phyloP scores from a whole-genome alignment of 2,797 vertebrate species.

The Catostomus latipinnis region DNA sequence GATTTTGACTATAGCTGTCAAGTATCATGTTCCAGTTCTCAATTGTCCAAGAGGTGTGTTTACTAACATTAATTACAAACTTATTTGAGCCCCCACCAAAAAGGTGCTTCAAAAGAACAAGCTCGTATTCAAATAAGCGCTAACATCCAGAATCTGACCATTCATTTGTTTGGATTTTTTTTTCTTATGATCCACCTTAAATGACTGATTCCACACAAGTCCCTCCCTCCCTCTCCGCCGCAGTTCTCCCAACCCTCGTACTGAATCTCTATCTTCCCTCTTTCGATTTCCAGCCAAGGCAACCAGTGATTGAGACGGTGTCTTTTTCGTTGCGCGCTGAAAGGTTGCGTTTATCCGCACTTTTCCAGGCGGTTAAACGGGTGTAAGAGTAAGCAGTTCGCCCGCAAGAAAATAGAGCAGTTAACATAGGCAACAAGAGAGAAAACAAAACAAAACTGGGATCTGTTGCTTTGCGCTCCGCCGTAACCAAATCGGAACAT shows the following conservation, averaged over 20 bases:
- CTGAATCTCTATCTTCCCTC: conserved; percentile 58
- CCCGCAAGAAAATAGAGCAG: conserved; percentile 19
- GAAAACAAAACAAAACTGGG: conserved; percentile 53
- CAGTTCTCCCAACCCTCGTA: conserved; percentile 43
- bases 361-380: conserved; percentile 42
- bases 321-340: conserved; percentile 44
- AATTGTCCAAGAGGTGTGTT: background rate
- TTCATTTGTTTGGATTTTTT: conserved; percentile 46
- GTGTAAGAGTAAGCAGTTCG: conserved; percentile 24
- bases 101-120: background rate
- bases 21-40: background rate
- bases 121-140: background rate
- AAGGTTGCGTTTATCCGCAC: conserved; percentile 53
- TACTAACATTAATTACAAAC: too few species aligned
- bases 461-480: conserved; percentile 52
- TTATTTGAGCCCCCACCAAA: background rate
- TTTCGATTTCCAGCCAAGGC: conserved; percentile 65
- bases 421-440: conserved; percentile 33
- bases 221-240: conserved; percentile 62
- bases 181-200: conserved; percentile 63
- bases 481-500: conserved; percentile 43
- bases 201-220: conserved; percentile 47
- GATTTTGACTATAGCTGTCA: background rate
- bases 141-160: conserved; percentile 6
- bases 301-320: conserved; percentile 51